These are phyloP conservation scores for Sebastes fasciatus DNA, from an alignment of 2,113 vertebrate genomes.

Conservation along the genomic window DNA sequence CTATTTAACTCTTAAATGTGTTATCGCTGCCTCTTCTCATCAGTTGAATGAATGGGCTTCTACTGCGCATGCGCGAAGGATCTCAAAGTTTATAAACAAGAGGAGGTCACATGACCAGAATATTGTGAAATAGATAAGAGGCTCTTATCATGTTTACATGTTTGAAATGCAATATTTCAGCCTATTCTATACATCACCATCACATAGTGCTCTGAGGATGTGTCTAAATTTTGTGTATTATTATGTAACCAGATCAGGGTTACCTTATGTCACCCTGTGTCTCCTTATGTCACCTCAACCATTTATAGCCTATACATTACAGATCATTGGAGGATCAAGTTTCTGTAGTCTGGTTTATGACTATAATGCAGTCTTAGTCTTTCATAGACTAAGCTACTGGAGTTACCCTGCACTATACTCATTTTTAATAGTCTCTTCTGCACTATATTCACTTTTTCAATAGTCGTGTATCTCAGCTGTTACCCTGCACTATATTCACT, in stretches of 20 bases:
- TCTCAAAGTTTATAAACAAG: conserved; percentile 91
- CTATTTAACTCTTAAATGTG: conserved; percentile 7
- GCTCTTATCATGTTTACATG: background rate
- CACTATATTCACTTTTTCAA: too few species aligned
- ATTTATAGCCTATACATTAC: conserved; percentile 47
- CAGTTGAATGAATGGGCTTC: conserved; percentile 93
- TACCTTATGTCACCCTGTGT: conserved; percentile 3
- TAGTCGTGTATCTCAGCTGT: too few species aligned
- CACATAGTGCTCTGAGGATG: background rate
- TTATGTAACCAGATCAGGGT: conserved; percentile 1
- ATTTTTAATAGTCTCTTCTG: too few species aligned
- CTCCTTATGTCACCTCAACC: conserved; percentile 24
- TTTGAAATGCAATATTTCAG: accelerated
- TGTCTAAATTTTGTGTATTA: background rate
- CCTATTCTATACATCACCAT: accelerated
- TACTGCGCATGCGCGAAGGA: conserved; percentile 88
- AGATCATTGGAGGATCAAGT: conserved; percentile 20
- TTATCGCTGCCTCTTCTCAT: conserved; percentile 62
- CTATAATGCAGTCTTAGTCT: too few species aligned
- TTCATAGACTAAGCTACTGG: too few species aligned
- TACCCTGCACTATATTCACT: too few species aligned
- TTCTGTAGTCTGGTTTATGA: background rate
- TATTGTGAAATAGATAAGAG: conserved; percentile 47
- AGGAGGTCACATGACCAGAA: conserved; percentile 85
- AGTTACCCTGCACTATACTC: too few species aligned